A percentile compares a stretch with the other conserved stretches of the same genome.
Conservation (phyloP, 2,797 vertebrate genomes). For the Muraenolepis orangiensis region DNA sequence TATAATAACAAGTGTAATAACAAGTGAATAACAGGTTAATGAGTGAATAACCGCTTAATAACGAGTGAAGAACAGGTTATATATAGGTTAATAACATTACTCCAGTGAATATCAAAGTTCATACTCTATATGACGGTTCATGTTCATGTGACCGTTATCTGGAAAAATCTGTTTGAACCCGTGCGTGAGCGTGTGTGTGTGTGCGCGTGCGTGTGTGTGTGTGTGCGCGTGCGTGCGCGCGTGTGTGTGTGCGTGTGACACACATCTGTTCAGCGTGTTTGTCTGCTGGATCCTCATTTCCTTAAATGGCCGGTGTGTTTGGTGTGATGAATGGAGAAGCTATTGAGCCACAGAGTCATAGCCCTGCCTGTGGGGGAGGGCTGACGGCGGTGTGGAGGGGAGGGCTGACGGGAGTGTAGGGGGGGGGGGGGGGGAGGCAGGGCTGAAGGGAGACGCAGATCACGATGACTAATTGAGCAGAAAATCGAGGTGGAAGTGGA, state of each 20-base stretch:
- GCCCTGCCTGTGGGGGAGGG: slow-evolving; percentile 77
- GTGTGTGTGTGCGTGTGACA: slow-evolving; percentile 55
- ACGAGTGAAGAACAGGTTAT: background rate
- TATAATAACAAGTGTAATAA: no score
- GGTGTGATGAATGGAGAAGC: slow-evolving; percentile 80
- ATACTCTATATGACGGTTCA: no score
- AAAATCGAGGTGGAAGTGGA: slow-evolving; percentile 79
- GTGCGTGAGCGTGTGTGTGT: no score
- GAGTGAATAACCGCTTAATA: background rate
- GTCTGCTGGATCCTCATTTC: slow-evolving; percentile 87
- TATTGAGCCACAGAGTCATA: slow-evolving; percentile 84
- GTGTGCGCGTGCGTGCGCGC: slow-evolving; percentile 5
- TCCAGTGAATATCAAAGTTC: no score
- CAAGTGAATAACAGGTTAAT: background rate
- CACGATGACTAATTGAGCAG: slow-evolving; percentile 91
- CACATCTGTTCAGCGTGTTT: slow-evolving; percentile 85
- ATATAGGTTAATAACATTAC: background rate
- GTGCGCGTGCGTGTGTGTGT: background rate
- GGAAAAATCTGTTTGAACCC: no score
- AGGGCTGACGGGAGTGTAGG: slow-evolving; percentile 77
- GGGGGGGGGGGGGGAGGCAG: background rate
- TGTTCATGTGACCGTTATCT: no score
- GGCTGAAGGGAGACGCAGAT: slow-evolving; percentile 75
- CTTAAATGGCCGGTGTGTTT: slow-evolving; percentile 81
- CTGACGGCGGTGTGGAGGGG: no score